Base-by-base conservation (phyloP, 2,113 vertebrate genomes). In the Stegostoma tigrinum region DNA sequence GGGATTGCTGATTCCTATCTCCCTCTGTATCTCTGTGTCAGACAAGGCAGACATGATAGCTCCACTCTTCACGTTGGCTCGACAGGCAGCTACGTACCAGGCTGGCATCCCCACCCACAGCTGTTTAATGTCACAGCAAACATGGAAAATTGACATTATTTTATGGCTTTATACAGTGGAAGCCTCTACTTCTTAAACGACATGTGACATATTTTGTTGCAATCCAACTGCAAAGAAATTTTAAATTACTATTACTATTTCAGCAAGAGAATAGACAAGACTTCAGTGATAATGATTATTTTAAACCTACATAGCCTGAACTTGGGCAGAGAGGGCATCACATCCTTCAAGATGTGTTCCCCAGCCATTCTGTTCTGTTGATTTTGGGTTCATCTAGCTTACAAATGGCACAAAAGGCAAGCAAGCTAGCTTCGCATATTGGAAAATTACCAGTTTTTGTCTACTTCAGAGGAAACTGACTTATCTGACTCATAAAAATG, bases 81-180 rank as follows among this genome's bases (percentile, higher is more conserved):
- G 98, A 96, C 99, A 99, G 6, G 99, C 99, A 0, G 99, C 99
- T 96, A 99, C 99, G 0, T 99, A 99, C 99, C 99, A 99, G 89
- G 99, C 99, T 0, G 99, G 99, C 99, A 99, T 99, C 42, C 99
- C 99, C 96, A 99, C 98, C 99, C 99, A 99, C 96, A 99, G 98
- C 99, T 99, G 97, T 90, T 48, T 52, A 72, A 70, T 30, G 5
- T 95, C 34, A 72, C 68, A 95, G 66, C 67, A 70, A 70, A 94
- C n/a, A 94, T 45, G 38, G 67, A 95, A 94, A 72, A 72, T 48
- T 12, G 27, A 70, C 68, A 72, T 95, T 95, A 95, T 34, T 95
- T 48, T 15, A 24, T 30, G 23, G 34, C 48, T 72, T 48, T 52
- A 95, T 45, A 34, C 52, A 14, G 27, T 72, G 67, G 8, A 23